A percentile compares a stretch with the other conserved stretches of the same genome.
Evolutionary conservation across 2,113 vertebrate genomes (phyloP).

Genomic region (Girardinichthys multiradiatus): DNA sequence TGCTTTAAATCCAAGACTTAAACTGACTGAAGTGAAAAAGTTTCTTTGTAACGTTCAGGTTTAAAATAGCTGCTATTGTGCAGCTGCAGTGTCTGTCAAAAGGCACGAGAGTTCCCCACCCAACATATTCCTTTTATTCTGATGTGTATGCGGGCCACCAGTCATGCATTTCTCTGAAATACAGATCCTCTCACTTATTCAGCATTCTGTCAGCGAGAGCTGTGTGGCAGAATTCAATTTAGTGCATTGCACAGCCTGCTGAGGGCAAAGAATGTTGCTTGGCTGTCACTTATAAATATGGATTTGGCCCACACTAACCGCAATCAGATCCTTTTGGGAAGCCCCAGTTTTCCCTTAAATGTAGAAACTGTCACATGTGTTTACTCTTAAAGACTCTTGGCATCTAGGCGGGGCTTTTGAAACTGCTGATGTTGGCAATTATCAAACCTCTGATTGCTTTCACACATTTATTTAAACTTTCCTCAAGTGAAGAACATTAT

Average conservation of each 20-base stretch:
- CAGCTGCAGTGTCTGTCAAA: conserved; percentile 62
- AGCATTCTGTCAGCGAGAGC: conserved; percentile 78
- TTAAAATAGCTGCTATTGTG: conserved; percentile 57
- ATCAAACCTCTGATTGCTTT: conserved; percentile 52
- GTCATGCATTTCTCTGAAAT: conserved; percentile 75
- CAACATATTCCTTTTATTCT: conserved; percentile 72
- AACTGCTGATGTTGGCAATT: conserved; percentile 54
- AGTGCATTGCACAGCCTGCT: conserved; percentile 73
- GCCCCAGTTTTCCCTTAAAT: conserved; percentile 50
- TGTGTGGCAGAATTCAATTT: conserved; percentile 78
- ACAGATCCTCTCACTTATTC: conserved; percentile 78
- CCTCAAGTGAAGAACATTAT: conserved; percentile 27
- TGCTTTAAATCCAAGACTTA: conserved; percentile 38
- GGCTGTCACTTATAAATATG: conserved; percentile 77
- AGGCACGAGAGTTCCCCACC: conserved; percentile 61
- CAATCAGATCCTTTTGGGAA: conserved; percentile 65
- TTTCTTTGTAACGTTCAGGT: conserved; percentile 45
- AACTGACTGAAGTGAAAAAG: conserved; percentile 33
- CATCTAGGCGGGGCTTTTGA: conserved; percentile 36
- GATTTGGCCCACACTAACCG: conserved; percentile 69
- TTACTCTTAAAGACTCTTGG: conserved; percentile 39
- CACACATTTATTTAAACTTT: conserved; percentile 60
- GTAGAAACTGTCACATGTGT: conserved; percentile 53
- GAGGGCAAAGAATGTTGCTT: conserved; percentile 71
- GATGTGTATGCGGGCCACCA: conserved; percentile 64